Percentiles rank a stretch among this genome's conserved stretches.
Conservation (phyloP, 2,888 invertebrate species). For the Rotaria macrura region DNA sequence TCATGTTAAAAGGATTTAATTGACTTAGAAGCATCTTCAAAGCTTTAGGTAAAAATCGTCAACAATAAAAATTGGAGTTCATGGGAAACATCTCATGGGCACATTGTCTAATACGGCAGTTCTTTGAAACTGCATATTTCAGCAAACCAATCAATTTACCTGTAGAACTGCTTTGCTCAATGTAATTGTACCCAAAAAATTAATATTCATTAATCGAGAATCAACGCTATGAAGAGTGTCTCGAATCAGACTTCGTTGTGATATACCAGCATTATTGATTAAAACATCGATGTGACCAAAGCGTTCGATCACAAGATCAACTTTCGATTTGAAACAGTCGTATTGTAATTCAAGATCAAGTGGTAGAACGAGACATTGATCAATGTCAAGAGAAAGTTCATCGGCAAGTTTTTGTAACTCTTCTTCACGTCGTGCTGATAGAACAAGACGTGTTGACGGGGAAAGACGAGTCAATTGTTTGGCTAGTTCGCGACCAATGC, state of each 20-base stretch:
- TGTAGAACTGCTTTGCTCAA: slow-evolving; percentile 59
- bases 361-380: neutral
- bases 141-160: neutral
- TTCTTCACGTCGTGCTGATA: neutral
- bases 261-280: slow-evolving; percentile 70
- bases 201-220: slow-evolving; percentile 63
- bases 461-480: neutral
- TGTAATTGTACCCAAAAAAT: slow-evolving; percentile 64
- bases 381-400: neutral
- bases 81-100: too few relatives aligned
- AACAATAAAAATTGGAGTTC: too few relatives aligned
- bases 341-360: neutral
- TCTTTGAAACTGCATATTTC: too few relatives aligned
- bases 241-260: slow-evolving; percentile 65
- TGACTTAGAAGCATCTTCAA: too few relatives aligned
- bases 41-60: too few relatives aligned
- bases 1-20: too few relatives aligned
- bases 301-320: neutral
- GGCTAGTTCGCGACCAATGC: neutral
- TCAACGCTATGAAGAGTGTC: slow-evolving; percentile 64
- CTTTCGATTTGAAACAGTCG: neutral
- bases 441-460: neutral
- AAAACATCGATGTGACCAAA: slow-evolving; percentile 60
- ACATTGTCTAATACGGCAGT: too few relatives aligned
- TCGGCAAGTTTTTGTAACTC: neutral